phyloP scores from a whole-genome alignment of 2,797 vertebrate species.

The Squalus acanthias region DNA sequence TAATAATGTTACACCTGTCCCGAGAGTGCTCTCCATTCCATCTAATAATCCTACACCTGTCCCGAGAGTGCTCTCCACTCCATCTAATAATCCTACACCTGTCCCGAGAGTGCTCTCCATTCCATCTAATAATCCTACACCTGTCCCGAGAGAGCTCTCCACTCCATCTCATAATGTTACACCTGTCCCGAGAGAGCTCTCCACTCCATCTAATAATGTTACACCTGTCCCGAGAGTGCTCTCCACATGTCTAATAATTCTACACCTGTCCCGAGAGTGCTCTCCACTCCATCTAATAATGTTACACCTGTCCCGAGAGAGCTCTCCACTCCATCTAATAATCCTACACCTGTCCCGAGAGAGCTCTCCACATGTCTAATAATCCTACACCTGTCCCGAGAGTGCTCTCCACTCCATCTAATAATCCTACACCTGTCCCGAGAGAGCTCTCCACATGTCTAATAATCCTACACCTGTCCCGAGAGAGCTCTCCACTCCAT shows the following conservation, averaged over 20 bases:
- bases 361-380: background rate
- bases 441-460: too few relatives aligned
- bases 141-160: background rate
- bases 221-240: background rate
- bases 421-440: background rate
- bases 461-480: background rate
- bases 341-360: background rate
- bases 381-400: background rate
- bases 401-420: background rate
- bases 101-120: background rate
- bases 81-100: background rate
- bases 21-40: background rate
- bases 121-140: background rate
- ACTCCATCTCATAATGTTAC: background rate
- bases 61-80: too few relatives aligned
- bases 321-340: background rate
- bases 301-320: background rate
- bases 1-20: background rate
- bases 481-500: background rate
- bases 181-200: background rate
- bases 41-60: background rate
- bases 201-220: background rate
- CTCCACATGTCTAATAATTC: too few relatives aligned
- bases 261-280: background rate
- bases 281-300: too few relatives aligned